Evolutionary conservation across 2,113 vertebrate genomes (phyloP).

Genomic region (Pogonocichla stellata): DNA sequence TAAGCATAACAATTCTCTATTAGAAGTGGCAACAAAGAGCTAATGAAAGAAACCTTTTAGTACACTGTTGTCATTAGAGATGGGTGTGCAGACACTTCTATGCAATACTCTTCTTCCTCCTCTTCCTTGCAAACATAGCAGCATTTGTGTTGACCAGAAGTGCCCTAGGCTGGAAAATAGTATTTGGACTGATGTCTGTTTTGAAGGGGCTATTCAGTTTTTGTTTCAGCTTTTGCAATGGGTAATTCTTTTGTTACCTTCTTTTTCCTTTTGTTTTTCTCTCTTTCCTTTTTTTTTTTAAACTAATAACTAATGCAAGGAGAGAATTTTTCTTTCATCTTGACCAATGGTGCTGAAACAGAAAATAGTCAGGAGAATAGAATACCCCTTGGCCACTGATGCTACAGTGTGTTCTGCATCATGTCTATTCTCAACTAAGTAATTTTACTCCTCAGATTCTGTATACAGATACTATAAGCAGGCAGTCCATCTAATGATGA

Average conservation of each 20-base stretch:
- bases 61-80: neutral
- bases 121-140: neutral
- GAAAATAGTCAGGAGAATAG: neutral
- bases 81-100: accelerated
- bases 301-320: neutral
- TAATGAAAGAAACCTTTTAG: neutral
- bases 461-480: neutral
- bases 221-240: neutral
- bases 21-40: neutral
- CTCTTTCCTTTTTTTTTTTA: too few relatives aligned
- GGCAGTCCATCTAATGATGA: neutral
- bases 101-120: neutral
- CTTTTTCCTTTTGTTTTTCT: too few relatives aligned
- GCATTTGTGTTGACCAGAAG: neutral
- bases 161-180: neutral
- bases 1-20: accelerated
- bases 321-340: neutral
- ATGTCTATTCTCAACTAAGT: neutral
- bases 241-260: neutral
- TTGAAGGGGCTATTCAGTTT: neutral
- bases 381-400: neutral
- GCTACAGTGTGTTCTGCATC: neutral
- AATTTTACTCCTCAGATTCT: neutral
- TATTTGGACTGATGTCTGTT: neutral
- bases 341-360: neutral